Base-by-base conservation (phyloP, 2,888 invertebrate species). In the Agrilus cyanescens region DNA sequence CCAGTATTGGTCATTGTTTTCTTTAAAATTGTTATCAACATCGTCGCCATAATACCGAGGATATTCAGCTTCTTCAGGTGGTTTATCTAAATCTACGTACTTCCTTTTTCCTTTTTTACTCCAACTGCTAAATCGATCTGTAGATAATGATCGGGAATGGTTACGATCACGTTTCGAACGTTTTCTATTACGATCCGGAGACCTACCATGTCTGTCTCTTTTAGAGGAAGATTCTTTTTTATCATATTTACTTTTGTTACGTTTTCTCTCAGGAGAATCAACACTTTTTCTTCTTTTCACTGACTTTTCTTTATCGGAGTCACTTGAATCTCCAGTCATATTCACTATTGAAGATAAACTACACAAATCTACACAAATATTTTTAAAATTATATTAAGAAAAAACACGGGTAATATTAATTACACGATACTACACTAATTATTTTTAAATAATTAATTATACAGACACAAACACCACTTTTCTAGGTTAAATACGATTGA, bases 1-100 rank as follows among this genome's bases (percentile, higher is more conserved):
- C 65, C 66, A 65, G 46, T 65, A 65, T n/a, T 56, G 53, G 44
- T 66, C 65, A 45, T 49, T 56, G 33, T 58, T 57, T 41, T 54
- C 46, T 37, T 57, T 56, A 25, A 25, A 25, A 31, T 58, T 57
- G 12, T 56, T 55, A 2, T 56, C 57, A 2, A 15, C 8, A 43
- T 60, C 58, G 16, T 65, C 63, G 8, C 63, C 62, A 50, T 64
- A 64, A 53, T 63, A 65, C 41, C 64, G 48, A 13, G 52, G 51
- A 45, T 56, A 57, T 8, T 51, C 52, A 6, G 15, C 16, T 13
- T 48, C 41, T 40, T 47, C 46, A 14, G 44, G 41, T 12, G 50
- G 50, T 32, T 40, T 46, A 43, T 52, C 49, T 13, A 49, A 47
- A 42, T 51, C 48, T 37, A 36, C 43, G 34, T 48, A 53, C 25